Conservation (phyloP, 30 jellyfish, hydroid and myxozoan species). For the Pelagia noctiluca region DNA sequence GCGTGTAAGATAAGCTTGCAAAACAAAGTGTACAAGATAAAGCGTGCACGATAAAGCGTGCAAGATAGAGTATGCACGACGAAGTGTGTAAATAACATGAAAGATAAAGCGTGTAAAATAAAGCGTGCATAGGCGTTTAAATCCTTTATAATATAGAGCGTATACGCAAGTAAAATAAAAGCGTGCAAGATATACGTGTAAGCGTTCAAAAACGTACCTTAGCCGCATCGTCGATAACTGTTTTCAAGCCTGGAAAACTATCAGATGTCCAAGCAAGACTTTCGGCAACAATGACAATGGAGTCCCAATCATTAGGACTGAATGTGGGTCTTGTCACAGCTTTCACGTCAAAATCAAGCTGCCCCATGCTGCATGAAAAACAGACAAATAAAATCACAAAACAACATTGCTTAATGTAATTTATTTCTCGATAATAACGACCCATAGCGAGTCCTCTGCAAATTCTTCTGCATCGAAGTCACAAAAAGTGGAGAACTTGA, state of each 20-base stretch:
- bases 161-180: neutral
- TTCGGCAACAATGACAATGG: constrained; percentile 54
- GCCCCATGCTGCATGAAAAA: constrained; percentile 48
- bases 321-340: constrained; percentile 4
- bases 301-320: constrained; percentile 51
- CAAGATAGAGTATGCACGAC: neutral
- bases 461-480: too few relatives aligned
- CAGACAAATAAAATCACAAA: too few relatives aligned
- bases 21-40: too few relatives aligned
- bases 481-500: too few relatives aligned
- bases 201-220: constrained; percentile 23
- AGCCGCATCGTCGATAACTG: constrained; percentile 49
- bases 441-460: too few relatives aligned
- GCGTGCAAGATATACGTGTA: neutral
- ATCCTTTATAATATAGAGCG: neutral
- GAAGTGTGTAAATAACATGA: neutral
- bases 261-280: constrained; percentile 44
- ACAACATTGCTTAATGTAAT: too few relatives aligned
- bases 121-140: neutral
- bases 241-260: constrained; percentile 27
- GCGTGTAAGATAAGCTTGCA: too few relatives aligned
- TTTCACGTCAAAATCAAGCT: constrained; percentile 51
- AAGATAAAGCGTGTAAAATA: too few relatives aligned
- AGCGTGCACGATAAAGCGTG: neutral
- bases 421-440: too few relatives aligned